These are phyloP conservation scores for Drosophila bocki DNA, from an alignment of 1,140 invertebrate species.

Conservation along the genomic window DNA sequence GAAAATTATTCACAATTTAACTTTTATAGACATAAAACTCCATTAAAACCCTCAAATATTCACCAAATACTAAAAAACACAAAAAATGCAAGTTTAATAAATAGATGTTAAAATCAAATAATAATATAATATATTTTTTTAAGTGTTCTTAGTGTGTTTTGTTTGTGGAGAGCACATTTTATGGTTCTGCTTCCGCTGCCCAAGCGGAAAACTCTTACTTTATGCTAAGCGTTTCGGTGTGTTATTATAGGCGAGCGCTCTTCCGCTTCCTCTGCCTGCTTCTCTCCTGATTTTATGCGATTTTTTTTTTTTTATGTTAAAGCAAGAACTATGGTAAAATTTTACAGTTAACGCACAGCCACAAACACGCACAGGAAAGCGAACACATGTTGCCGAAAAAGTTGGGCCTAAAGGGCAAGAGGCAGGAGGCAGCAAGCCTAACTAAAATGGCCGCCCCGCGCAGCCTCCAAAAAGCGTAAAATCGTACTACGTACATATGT, in stretches of 20 bases:
- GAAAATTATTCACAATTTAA: too few relatives aligned
- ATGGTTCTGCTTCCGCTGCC: constrained; percentile 72
- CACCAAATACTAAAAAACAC: background rate
- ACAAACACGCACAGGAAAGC: constrained; percentile 11
- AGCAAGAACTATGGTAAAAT: constrained; percentile 39
- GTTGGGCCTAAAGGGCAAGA: constrained; percentile 35
- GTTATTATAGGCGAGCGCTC: constrained; percentile 55
- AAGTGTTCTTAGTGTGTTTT: constrained; percentile 22
- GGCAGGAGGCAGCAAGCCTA: constrained; percentile 3
- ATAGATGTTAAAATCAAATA: too few relatives aligned
- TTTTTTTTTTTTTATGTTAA: constrained; percentile 31
- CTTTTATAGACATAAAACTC: too few relatives aligned
- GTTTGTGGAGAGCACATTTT: constrained; percentile 66
- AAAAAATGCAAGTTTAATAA: accelerated
- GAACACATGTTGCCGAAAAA: constrained; percentile 45
- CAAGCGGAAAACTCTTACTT: constrained; percentile 76
- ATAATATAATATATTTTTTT: too few relatives aligned
- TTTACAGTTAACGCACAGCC: constrained; percentile 22
- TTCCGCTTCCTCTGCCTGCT: constrained; percentile 26
- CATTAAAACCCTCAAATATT: background rate
- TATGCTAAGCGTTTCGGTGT: constrained; percentile 63
- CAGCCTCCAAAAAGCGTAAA: constrained; percentile 66
- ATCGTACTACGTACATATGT: constrained; percentile 24
- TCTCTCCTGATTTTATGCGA: constrained; percentile 46
- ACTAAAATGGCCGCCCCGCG: constrained; percentile 39